Base-by-base conservation (phyloP, 2,888 invertebrate genomes). In the Caenorhabditis macrosperma region DNA sequence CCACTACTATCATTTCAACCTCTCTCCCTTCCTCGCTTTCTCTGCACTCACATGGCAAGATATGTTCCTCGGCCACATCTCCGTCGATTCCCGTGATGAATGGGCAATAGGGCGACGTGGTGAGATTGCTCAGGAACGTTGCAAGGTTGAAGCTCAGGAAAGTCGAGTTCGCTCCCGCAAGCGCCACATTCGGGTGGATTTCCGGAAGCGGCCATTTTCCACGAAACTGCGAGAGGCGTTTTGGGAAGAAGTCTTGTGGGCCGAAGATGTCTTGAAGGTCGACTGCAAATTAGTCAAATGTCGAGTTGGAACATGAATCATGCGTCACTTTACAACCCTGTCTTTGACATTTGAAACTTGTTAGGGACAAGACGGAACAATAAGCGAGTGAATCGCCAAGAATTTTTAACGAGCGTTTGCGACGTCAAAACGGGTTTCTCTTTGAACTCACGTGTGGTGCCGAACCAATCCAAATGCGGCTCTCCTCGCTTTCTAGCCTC, bases 181-280 rank as follows among this genome's bases (percentile, higher is more conserved):
- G 48, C 7, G 50, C 57, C 7, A 41, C 28, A 24, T 74, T 74
- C 7, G 74, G 74, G 28, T 64, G 28, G 22, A 74, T 55, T 26
- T 74, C 74, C n/a, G 74, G 74, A 1, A 74, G 46, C 10, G 64
- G 12, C 74, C 74, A 74, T 41, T 57, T 64, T 4, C 59, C 57
- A 1, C 17, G 28, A 33, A 74, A 74, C n/a, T 74, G 64, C 33
- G 74, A 74, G 7, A 74, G 24, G 6, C 74, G 57, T 17, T 66
- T 74, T 7, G 74, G 74, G n/a, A 59, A n/a, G 20, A 64, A 59
- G 20, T 74, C 28, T 2, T 63, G 63, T 20, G n/a, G 35, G 28
- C 72, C 72, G 50, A 74, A 74, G 2, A 74, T 41, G 5, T 74
- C 64, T 57, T 57, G 55, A 38, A 74, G 64, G 38, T 74, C 74